A percentile compares a stretch with the other conserved stretches of the same genome.
These are phyloP conservation scores for Paratilapia polleni DNA, from an alignment of 2,113 vertebrate genomes.

Conservation along the genomic window DNA sequence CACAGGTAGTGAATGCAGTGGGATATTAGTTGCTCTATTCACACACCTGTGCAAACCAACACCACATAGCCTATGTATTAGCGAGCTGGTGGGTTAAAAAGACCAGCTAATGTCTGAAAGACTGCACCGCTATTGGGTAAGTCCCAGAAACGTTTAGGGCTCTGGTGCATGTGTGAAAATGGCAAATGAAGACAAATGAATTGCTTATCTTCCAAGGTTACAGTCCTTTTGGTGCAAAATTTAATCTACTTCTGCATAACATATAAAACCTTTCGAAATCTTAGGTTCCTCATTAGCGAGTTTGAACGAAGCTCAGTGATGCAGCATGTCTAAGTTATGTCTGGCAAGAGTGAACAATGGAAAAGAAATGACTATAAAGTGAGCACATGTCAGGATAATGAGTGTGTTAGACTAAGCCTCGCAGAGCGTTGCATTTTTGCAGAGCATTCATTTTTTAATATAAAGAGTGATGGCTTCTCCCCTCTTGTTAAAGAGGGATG, in stretches of 20 bases:
- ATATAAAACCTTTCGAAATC: neutral
- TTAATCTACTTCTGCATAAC: neutral
- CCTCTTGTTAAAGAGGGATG: neutral
- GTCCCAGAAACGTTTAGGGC: neutral
- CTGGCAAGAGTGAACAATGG: neutral
- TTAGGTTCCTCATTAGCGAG: neutral
- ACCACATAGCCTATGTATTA: neutral
- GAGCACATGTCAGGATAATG: neutral
- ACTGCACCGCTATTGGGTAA: neutral
- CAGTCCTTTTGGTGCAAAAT: neutral
- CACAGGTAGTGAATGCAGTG: neutral
- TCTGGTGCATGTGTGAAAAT: neutral
- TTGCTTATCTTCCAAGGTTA: neutral
- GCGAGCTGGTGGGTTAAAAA: neutral
- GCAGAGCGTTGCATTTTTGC: neutral
- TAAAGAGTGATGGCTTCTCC: neutral
- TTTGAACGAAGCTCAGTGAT: slow-evolving; percentile 3
- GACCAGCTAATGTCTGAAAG: neutral
- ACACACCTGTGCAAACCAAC: neutral
- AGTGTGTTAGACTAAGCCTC: neutral
- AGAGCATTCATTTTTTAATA: neutral
- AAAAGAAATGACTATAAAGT: neutral
- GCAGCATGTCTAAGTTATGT: neutral
- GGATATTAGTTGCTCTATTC: neutral
- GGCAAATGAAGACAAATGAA: neutral